Evolutionary conservation across 2,113 vertebrate species (phyloP).

Genomic region (Sula dactylatra): DNA sequence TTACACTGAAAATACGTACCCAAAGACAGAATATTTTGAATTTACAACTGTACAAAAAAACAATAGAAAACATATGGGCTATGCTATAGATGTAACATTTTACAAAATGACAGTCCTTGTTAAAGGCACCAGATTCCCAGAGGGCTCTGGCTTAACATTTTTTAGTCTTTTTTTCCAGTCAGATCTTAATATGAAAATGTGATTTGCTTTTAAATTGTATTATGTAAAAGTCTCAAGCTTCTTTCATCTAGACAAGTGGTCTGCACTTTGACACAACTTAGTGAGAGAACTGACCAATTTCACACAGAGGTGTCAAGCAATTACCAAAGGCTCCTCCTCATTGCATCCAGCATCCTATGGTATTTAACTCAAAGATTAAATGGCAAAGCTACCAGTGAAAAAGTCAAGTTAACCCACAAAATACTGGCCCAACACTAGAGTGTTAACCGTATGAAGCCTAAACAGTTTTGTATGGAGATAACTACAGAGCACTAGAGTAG

Average conservation of each 20-base stretch:
- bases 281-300: neutral
- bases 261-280: neutral
- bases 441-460: neutral
- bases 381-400: neutral
- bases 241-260: neutral
- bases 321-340: neutral
- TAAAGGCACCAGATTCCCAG: conserved; percentile 68
- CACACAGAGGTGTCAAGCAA: neutral
- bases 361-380: neutral
- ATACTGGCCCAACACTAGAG: neutral
- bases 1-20: conserved; percentile 72
- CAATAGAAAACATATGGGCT: conserved; percentile 62
- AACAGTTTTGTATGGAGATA: neutral
- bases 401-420: neutral
- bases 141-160: conserved; percentile 44
- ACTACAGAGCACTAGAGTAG: neutral
- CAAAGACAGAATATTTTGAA: conserved; percentile 57
- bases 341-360: neutral
- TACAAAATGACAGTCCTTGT: conserved; percentile 66
- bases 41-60: conserved; percentile 70
- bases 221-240: neutral
- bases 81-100: conserved; percentile 45
- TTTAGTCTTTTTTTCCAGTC: conserved; percentile 33
- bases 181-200: neutral
- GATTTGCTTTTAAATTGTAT: neutral